phyloP scores from a whole-genome alignment of 2,888 invertebrate species.

The Carabus problematicus region DNA sequence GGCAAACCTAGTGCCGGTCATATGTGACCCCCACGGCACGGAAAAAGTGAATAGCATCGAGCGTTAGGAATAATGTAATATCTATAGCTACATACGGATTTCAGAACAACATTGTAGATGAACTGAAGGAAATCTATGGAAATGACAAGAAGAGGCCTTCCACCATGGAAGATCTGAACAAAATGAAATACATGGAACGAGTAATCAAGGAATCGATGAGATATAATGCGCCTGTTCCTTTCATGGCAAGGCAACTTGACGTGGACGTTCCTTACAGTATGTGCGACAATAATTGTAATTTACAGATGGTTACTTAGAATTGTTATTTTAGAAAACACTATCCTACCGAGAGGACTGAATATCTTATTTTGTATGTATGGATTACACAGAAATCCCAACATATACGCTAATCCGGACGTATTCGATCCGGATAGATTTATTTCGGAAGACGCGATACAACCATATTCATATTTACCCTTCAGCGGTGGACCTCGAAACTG shows the following conservation, averaged over 20 bases:
- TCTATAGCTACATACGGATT: not conserved
- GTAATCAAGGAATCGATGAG: slow-evolving; percentile 56
- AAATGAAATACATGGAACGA: slow-evolving; percentile 55
- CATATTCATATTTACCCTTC: slow-evolving; percentile 52
- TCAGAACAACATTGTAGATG: slow-evolving; percentile 53
- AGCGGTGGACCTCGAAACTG: slow-evolving; percentile 53
- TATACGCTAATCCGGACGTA: slow-evolving; percentile 51
- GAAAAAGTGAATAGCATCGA: no score
- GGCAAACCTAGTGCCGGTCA: no score
- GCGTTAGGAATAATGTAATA: not conserved
- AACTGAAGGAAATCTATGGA: slow-evolving; percentile 51
- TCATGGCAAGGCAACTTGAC: no score
- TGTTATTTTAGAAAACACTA: slow-evolving; percentile 49
- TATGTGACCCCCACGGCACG: no score
- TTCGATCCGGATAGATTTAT: slow-evolving; percentile 54
- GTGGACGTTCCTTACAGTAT: slow-evolving; percentile 54
- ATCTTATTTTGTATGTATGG: slow-evolving; percentile 46
- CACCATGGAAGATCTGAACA: slow-evolving; percentile 48
- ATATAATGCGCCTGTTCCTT: slow-evolving; percentile 54
- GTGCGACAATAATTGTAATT: not conserved
- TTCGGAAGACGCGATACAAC: slow-evolving; percentile 49
- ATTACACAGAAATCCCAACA: slow-evolving; percentile 48
- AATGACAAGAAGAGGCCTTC: slow-evolving; percentile 33
- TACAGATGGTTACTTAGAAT: no score
- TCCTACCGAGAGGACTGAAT: slow-evolving; percentile 46